A percentile compares a stretch with the other conserved stretches of the same genome.
These are phyloP conservation scores for Rhagium mordax DNA, from an alignment of 2,888 invertebrate genomes.

Conservation along the genomic window DNA sequence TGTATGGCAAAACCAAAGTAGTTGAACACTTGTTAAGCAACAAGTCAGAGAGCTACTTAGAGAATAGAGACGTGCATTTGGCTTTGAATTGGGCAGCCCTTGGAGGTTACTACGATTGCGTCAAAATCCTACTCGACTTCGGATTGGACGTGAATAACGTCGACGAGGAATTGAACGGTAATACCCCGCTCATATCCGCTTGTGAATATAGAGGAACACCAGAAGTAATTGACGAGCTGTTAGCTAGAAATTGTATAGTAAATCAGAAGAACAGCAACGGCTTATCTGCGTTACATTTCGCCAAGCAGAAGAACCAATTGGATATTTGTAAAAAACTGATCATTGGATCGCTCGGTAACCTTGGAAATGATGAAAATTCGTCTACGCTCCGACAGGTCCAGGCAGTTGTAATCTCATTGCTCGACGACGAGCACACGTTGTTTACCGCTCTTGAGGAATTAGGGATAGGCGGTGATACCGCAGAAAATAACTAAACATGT, in stretches of 20 bases:
- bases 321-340: constrained; percentile 8
- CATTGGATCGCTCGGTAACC: no score
- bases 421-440: no score
- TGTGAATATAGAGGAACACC: constrained; percentile 19
- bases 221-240: constrained; percentile 8
- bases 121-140: constrained; percentile 20
- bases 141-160: constrained; percentile 24
- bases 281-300: constrained; percentile 15
- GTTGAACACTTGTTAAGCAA: constrained; percentile 4
- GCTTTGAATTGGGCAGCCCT: constrained; percentile 30
- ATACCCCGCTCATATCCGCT: constrained; percentile 25
- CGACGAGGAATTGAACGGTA: not conserved
- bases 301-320: not conserved
- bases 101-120: constrained; percentile 14
- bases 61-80: constrained; percentile 6
- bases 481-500: no score
- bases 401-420: no score
- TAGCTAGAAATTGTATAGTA: constrained; percentile 12
- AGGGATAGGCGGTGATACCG: no score
- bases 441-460: no score
- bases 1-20: constrained; percentile 9
- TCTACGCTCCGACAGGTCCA: no score
- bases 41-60: not conserved
- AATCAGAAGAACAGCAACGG: constrained; percentile 14
- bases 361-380: no score